These are phyloP conservation scores for Pseudoatta argentina DNA, from an alignment of 1,140 invertebrate species.

Conservation along the genomic window DNA sequence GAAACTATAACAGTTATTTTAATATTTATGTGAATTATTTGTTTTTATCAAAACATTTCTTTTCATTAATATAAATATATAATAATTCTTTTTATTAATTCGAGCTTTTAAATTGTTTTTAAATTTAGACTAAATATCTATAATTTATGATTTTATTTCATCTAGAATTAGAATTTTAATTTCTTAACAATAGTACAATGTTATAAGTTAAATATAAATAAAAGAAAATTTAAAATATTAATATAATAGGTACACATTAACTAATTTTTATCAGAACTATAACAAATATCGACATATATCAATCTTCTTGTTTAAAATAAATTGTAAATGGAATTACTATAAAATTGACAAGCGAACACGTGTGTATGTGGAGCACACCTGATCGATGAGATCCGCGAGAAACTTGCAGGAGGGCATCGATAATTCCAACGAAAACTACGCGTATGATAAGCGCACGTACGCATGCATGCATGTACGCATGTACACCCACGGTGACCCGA, in stretches of 20 bases:
- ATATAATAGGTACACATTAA: background rate
- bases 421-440: slow-evolving; percentile 12
- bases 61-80: background rate
- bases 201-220: background rate
- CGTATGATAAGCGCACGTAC: slow-evolving; percentile 28
- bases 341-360: slow-evolving; percentile 9
- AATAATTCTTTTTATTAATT: background rate
- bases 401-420: background rate
- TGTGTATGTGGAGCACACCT: background rate
- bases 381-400: background rate
- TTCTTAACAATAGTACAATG: background rate
- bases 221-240: slow-evolving; percentile 4
- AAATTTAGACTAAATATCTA: background rate
- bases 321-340: slow-evolving; percentile 2
- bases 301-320: background rate
- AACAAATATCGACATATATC: background rate
- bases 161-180: too few relatives aligned
- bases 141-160: background rate
- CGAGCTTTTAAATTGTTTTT: background rate
- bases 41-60: background rate
- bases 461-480: slow-evolving; percentile 9
- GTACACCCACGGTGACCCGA: slow-evolving; percentile 48
- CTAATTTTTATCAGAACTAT: slow-evolving; percentile 17
- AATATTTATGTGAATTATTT: background rate
- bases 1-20: background rate